Evolutionary conservation across 2,113 vertebrate genomes (phyloP).

Genomic region (Setophaga kirtlandii): DNA sequence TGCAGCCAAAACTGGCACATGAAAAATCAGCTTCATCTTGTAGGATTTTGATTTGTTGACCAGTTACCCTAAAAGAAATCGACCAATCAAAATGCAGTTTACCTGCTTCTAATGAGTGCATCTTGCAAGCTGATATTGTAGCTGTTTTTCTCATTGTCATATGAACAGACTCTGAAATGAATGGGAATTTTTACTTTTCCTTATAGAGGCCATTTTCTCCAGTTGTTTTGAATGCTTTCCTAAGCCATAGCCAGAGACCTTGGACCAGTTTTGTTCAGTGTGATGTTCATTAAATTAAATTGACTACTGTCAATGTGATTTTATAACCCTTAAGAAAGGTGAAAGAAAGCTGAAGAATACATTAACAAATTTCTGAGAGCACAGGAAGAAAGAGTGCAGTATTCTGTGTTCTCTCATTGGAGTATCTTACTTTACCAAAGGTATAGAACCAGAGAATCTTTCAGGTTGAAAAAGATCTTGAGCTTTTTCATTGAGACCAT

Average conservation of each 20-base stretch:
- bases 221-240: neutral
- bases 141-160: neutral
- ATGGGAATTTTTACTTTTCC: neutral
- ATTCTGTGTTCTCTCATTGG: fast-evolving
- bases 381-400: neutral
- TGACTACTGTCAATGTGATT: neutral
- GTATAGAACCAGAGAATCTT: neutral
- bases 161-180: neutral
- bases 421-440: neutral
- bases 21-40: neutral
- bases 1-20: neutral
- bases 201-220: neutral
- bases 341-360: neutral
- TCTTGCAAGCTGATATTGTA: neutral
- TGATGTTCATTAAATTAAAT: neutral
- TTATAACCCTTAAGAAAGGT: neutral
- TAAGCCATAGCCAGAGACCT: neutral
- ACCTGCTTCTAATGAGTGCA: neutral
- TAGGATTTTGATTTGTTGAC: neutral
- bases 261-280: neutral
- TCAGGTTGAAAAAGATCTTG: neutral
- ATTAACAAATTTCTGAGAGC: neutral
- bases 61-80: neutral
- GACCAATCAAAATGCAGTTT: neutral
- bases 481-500: neutral